A percentile compares a stretch with the other conserved stretches of the same genome.
These are phyloP conservation scores for Steatocranus sp. DNA, from an alignment of 2,797 vertebrate genomes.

Conservation along the genomic window DNA sequence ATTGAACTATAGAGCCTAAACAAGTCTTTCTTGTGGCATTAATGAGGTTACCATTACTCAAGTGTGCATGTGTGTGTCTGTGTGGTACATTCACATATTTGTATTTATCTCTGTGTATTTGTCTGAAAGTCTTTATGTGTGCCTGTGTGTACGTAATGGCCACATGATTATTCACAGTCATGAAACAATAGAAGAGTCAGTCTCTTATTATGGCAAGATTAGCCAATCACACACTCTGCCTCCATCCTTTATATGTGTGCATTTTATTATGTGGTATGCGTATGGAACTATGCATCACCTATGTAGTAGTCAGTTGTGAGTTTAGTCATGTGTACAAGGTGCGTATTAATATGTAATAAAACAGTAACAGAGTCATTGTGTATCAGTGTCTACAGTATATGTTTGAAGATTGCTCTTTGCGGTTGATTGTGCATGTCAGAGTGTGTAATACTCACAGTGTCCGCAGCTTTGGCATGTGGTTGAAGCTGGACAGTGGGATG, in stretches of 20 bases:
- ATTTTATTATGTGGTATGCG: not conserved
- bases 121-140: not conserved
- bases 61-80: slow-evolving; percentile 10
- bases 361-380: not conserved
- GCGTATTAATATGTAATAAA: not conserved
- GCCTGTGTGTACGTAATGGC: slow-evolving; percentile 3
- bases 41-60: slow-evolving; percentile 30
- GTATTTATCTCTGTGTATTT: slow-evolving; percentile 1
- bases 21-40: slow-evolving; percentile 43
- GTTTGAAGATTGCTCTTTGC: not conserved
- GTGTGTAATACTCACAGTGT: slow-evolving; percentile 88
- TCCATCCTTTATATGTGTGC: not conserved
- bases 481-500: slow-evolving; percentile 98
- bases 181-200: slow-evolving; percentile 57
- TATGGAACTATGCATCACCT: not conserved
- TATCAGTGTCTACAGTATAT: not conserved
- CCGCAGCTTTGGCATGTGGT: slow-evolving; percentile 98
- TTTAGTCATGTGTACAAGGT: not conserved
- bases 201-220: slow-evolving; percentile 53
- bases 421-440: not conserved
- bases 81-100: not conserved
- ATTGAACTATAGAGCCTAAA: slow-evolving; percentile 33
- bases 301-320: fast-evolving
- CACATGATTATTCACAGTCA: slow-evolving; percentile 63
- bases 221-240: slow-evolving; percentile 41